These are phyloP conservation scores for Antechinus stuartii DNA, from an alignment of 2,113 vertebrate genomes.

Conservation along the genomic window DNA sequence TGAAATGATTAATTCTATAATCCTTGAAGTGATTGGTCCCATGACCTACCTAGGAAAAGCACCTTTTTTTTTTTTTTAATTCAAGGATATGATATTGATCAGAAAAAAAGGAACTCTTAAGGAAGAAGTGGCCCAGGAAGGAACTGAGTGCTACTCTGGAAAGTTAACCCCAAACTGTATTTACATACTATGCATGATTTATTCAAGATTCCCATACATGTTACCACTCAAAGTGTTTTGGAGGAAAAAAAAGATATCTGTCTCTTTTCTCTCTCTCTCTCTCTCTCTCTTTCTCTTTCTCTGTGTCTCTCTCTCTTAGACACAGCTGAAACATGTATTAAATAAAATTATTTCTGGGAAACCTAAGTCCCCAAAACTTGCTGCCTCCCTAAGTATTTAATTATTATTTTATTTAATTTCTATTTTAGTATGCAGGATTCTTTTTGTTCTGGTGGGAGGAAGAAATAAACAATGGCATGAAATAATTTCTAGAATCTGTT, in stretches of 20 bases:
- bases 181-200: not conserved
- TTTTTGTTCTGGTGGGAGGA: not conserved
- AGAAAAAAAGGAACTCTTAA: not conserved
- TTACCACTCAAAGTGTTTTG: not conserved
- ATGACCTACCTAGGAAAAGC: not conserved
- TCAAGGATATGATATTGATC: not conserved
- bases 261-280: not conserved
- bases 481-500: no score
- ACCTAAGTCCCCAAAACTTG: not conserved
- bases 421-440: not conserved
- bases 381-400: not conserved
- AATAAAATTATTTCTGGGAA: not conserved
- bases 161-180: not conserved
- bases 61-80: not conserved
- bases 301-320: not conserved
- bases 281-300: not conserved
- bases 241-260: not conserved
- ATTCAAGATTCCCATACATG: not conserved
- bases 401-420: not conserved
- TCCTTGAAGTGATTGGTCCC: not conserved
- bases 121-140: not conserved
- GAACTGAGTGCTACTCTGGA: not conserved
- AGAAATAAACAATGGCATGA: no score
- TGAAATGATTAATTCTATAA: not conserved
- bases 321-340: not conserved